Conservation (phyloP, 2,888 invertebrate genomes). For the Ormyrus nitidulus region DNA sequence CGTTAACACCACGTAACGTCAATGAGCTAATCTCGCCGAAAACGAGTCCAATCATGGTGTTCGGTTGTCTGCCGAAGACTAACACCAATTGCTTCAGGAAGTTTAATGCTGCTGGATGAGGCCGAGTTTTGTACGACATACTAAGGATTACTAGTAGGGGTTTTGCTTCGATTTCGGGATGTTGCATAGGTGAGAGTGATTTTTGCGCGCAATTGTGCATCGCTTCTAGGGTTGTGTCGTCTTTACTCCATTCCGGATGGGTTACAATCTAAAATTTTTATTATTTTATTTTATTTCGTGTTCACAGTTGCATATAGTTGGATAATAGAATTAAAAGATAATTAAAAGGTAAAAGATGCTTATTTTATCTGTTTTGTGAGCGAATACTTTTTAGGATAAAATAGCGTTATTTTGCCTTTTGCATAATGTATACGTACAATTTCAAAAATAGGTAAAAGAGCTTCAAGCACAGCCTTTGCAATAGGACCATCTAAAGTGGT, state of each 20-base stretch:
- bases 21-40: constrained; percentile 67
- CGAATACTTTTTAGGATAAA: too few species aligned
- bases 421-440: constrained; percentile 27
- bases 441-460: constrained; percentile 76
- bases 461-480: constrained; percentile 71
- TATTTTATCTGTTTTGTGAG: too few species aligned
- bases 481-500: constrained; percentile 78
- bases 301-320: too few species aligned
- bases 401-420: too few species aligned
- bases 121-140: constrained; percentile 74
- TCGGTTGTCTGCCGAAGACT: constrained; percentile 74
- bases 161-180: constrained; percentile 67
- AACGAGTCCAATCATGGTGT: constrained; percentile 63
- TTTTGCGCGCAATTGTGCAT: constrained; percentile 70
- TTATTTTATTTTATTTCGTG: too few species aligned
- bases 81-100: constrained; percentile 74
- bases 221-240: constrained; percentile 82
- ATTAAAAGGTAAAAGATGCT: too few species aligned
- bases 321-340: too few species aligned
- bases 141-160: constrained; percentile 65
- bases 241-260: constrained; percentile 79
- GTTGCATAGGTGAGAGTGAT: constrained; percentile 67
- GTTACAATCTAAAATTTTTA: constrained; percentile 75
- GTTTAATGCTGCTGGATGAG: constrained; percentile 74
- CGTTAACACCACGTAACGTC: constrained; percentile 69